Evolutionary conservation across 2,797 vertebrate genomes (phyloP), one percentile per base, ranked within the genome.

Genomic region (Cryptoblepharus egeriae): DNA sequence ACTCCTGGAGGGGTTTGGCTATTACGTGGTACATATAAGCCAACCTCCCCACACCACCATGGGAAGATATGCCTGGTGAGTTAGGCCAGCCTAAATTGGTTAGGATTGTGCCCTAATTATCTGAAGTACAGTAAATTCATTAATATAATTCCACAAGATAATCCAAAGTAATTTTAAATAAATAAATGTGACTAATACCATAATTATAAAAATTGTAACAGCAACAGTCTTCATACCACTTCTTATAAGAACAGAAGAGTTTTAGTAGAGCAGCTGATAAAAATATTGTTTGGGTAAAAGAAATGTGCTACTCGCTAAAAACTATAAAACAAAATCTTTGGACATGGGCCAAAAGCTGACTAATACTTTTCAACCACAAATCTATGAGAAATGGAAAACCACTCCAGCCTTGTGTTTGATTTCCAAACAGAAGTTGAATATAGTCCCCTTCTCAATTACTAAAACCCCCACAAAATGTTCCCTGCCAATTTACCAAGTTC

Each of bases 361-460:
- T 65, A 75, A 84, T 61, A 67, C 10, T 35, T 68, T 74, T 68
- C 52, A 74, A 60, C 52, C 30, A 45, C 63, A 85, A 26, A 35
- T 57, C 37, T 1, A 6, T 57, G 58, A 74, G 74, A 88, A 90
- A 57, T 63, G 63, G 79, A 58, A 26, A 84, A 52, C 0, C 0
- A 82, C 2, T 8, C 8, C 57, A 74, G 52, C 3, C 0, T 32
- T 78, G 35, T 61, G 4, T 77, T 79, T 45, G 61, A 32, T 42
- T 77, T 81, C 55, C 65, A 3, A 85, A 64, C 1, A 55, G 83
- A 87, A 89, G 86, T 49, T 42, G 16, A 80, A 80, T 49, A 28
- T 72, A 45, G 61, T 3, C 37, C 0, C 22, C 84, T 39, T n/a
- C 49, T 10, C 30, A 79, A 57, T 42, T 20, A 24, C 73, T 30